Evolutionary conservation across 2,888 invertebrate genomes (phyloP).

Genomic region (Dromius quadrimaculatus): DNA sequence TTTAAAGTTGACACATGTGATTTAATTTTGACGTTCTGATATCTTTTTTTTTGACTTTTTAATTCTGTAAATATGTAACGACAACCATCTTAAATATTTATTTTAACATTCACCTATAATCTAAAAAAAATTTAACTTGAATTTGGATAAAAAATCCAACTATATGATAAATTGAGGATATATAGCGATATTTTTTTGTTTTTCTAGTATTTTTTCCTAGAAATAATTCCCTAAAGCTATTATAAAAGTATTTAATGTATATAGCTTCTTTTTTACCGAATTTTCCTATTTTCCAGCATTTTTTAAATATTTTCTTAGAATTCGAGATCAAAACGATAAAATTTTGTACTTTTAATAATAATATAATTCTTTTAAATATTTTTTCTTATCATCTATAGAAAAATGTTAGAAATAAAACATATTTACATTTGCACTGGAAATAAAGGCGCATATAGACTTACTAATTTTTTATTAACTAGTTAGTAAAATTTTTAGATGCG

Average conservation of each 20-base stretch:
- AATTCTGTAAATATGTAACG: neutral
- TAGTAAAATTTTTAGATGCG: neutral
- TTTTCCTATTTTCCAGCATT: neutral
- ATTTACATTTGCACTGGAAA: constrained; percentile 15
- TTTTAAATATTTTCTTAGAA: constrained; percentile 9
- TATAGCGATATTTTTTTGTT: constrained; percentile 17
- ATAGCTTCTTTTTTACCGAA: neutral
- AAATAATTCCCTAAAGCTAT: neutral
- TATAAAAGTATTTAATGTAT: constrained; percentile 8
- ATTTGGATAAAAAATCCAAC: constrained; percentile 12
- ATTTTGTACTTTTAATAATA: constrained; percentile 39
- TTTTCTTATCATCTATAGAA: constrained; percentile 20
- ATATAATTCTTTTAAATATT: constrained; percentile 26
- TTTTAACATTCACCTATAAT: constrained; percentile 19
- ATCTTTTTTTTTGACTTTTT: constrained; percentile 4
- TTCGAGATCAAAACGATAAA: constrained; percentile 35
- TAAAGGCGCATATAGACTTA: constrained; percentile 1
- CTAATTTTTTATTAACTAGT: no score
- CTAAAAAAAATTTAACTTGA: constrained; percentile 8
- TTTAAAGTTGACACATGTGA: no score
- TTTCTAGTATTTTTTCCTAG: constrained; percentile 9
- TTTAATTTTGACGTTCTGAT: neutral
- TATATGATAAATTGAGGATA: constrained; percentile 10
- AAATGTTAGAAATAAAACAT: neutral
- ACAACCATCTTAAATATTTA: neutral